Evolutionary conservation across 2,797 vertebrate species (phyloP).

Genomic region (Australoheros facetus): DNA sequence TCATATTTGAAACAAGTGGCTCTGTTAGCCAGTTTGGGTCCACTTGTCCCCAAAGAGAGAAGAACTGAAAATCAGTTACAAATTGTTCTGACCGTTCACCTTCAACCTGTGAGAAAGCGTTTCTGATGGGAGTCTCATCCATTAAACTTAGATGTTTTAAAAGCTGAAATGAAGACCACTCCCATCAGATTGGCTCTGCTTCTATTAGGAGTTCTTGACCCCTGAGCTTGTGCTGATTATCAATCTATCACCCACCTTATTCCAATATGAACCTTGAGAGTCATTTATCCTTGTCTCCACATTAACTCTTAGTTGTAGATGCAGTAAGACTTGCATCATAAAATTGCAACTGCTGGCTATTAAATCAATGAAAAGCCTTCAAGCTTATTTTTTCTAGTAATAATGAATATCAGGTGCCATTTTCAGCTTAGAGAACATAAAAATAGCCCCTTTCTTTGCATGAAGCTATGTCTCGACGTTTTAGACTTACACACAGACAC

Average conservation of each 20-base stretch:
- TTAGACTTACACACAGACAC: background rate
- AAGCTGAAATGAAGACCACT: too few species aligned
- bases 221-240: too few species aligned
- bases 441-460: constrained; percentile 15
- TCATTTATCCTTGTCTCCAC: too few species aligned
- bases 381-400: background rate
- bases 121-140: background rate
- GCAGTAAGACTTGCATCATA: background rate
- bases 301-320: too few species aligned
- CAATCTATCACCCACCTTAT: too few species aligned
- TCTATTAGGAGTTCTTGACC: too few species aligned
- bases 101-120: background rate
- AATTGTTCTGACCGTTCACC: background rate
- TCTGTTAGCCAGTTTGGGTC: background rate
- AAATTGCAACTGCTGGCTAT: background rate
- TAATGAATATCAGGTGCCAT: background rate
- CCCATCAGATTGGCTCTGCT: too few species aligned
- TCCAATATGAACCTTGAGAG: too few species aligned
- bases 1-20: background rate
- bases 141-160: background rate
- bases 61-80: background rate
- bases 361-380: fast-evolving
- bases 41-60: background rate
- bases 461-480: background rate
- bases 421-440: background rate